These are phyloP conservation scores for Melopsittacus undulatus DNA, from an alignment of 2,797 vertebrate species.

Conservation along the genomic window DNA sequence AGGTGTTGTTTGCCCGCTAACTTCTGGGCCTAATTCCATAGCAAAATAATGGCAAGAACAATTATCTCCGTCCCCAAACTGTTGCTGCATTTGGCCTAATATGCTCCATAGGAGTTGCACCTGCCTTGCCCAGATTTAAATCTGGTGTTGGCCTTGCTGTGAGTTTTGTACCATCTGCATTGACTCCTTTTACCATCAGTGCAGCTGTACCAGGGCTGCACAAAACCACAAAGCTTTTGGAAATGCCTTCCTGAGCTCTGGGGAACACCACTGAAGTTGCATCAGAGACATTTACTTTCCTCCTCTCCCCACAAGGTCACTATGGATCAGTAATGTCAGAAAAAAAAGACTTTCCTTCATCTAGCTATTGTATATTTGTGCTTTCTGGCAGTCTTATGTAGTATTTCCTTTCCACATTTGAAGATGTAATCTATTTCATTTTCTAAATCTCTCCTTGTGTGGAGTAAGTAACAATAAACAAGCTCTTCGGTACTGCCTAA, in stretches of 20 bases:
- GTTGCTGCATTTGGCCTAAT: background rate
- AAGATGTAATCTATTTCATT: background rate
- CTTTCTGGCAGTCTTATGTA: background rate
- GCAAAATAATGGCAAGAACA: background rate
- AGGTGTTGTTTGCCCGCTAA: slow-evolving; percentile 2
- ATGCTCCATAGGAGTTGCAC: background rate
- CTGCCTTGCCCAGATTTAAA: background rate
- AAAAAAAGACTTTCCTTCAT: background rate
- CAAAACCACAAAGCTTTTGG: background rate
- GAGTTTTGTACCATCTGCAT: background rate
- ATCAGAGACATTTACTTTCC: background rate
- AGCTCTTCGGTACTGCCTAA: background rate
- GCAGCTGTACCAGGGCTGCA: background rate
- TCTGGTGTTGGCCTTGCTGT: background rate
- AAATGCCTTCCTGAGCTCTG: background rate
- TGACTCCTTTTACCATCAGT: background rate
- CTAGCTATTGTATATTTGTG: background rate
- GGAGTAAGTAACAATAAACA: background rate
- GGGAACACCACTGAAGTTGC: background rate
- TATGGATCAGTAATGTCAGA: background rate
- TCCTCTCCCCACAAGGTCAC: background rate
- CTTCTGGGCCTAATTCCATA: slow-evolving; percentile 13
- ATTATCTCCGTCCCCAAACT: background rate
- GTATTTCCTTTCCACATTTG: background rate
- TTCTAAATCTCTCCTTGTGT: background rate